phyloP scores from a whole-genome alignment of 2,797 vertebrate species.

The Rhinella marina region DNA sequence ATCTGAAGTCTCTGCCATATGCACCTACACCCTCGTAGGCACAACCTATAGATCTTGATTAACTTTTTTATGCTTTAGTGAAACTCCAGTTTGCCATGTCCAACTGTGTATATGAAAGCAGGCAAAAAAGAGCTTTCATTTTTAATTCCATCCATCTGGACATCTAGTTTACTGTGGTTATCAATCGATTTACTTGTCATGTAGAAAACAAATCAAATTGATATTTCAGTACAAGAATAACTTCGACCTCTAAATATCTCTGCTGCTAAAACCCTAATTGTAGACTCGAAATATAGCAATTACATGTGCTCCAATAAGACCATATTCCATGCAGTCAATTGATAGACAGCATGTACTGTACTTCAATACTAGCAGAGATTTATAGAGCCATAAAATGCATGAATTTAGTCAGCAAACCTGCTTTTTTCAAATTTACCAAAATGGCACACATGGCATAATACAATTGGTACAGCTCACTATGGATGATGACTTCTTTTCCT shows the following conservation, averaged over 20 bases:
- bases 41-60: background rate
- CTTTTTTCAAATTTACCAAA: no score
- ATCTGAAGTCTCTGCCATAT: background rate
- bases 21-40: background rate
- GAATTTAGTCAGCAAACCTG: no score
- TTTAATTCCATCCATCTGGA: conserved; percentile 16
- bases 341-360: background rate
- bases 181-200: conserved; percentile 8
- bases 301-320: background rate
- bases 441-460: no score
- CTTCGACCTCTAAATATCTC: background rate
- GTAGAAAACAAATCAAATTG: background rate
- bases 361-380: background rate
- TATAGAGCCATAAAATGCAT: background rate
- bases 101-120: background rate
- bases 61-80: background rate
- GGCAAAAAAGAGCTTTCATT: background rate
- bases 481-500: no score
- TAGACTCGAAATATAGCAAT: background rate
- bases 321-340: background rate
- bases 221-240: background rate
- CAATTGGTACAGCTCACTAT: no score
- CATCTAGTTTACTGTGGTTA: background rate
- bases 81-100: background rate
- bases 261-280: background rate